phyloP scores from a whole-genome alignment of 2,113 vertebrate species.

The Trogon melanurus region DNA sequence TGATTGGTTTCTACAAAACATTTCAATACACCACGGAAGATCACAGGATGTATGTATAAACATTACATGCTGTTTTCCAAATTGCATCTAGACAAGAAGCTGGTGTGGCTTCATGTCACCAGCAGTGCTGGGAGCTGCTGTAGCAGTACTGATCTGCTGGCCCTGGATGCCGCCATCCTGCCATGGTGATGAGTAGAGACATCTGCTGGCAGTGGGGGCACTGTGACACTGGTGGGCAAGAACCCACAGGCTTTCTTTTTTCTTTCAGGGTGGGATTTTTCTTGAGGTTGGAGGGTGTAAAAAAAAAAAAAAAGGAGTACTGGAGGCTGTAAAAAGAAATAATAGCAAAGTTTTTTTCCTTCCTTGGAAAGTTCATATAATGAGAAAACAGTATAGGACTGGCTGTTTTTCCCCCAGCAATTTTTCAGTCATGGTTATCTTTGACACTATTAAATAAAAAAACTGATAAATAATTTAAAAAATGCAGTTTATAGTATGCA shows the following conservation, averaged over 20 bases:
- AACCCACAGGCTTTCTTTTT: background rate
- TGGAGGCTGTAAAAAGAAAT: background rate
- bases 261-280: background rate
- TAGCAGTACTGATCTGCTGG: accelerated
- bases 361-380: background rate
- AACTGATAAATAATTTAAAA: background rate
- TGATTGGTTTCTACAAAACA: background rate
- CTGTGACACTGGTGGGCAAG: background rate
- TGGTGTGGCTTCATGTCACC: background rate
- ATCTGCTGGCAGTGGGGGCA: background rate
- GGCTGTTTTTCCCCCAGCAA: background rate
- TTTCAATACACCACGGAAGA: background rate
- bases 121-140: background rate
- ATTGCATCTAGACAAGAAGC: background rate
- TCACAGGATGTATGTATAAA: background rate
- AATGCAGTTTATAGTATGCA: background rate
- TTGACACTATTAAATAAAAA: background rate
- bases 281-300: background rate
- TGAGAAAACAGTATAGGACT: background rate
- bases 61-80: background rate
- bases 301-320: background rate
- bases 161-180: accelerated
- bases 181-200: background rate
- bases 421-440: background rate
- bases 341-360: background rate